Percentiles rank a stretch among this genome's conserved stretches.
These are phyloP conservation scores for Raphicerus campestris DNA, from an alignment of 2,113 vertebrate genomes.

Conservation along the genomic window DNA sequence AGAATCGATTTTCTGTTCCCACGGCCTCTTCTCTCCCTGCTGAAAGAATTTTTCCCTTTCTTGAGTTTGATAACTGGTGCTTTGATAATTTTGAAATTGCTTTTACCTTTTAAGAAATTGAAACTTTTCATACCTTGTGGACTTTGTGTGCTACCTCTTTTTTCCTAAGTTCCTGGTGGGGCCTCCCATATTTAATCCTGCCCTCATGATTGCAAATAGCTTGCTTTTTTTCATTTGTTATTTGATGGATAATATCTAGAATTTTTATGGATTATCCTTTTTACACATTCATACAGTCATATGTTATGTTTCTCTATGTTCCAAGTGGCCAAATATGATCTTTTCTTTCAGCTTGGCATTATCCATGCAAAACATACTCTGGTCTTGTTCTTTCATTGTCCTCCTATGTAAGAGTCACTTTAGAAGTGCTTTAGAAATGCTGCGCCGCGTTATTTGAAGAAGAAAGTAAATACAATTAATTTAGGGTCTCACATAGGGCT, in stretches of 20 bases:
- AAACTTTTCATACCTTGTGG: not conserved
- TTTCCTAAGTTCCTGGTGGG: not conserved
- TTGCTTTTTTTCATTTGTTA: not conserved
- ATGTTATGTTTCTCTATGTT: not conserved
- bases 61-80: not conserved
- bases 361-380: not conserved
- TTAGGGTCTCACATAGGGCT: not conserved
- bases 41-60: not conserved
- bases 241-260: not conserved
- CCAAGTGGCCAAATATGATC: not conserved
- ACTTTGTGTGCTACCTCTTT: not conserved
- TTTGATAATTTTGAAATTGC: not conserved
- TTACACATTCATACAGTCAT: not conserved
- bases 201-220: not conserved
- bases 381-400: not conserved
- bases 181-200: not conserved
- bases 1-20: not conserved
- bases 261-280: not conserved
- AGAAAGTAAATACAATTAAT: not conserved
- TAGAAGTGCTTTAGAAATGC: not conserved
- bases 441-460: not conserved
- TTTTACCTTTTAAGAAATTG: not conserved
- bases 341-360: not conserved
- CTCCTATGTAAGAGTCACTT: not conserved
- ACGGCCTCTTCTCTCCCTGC: not conserved